Evolutionary conservation across 2,113 vertebrate genomes (phyloP), one percentile per base, ranked within the genome.

Genomic region (Equus przewalskii): DNA sequence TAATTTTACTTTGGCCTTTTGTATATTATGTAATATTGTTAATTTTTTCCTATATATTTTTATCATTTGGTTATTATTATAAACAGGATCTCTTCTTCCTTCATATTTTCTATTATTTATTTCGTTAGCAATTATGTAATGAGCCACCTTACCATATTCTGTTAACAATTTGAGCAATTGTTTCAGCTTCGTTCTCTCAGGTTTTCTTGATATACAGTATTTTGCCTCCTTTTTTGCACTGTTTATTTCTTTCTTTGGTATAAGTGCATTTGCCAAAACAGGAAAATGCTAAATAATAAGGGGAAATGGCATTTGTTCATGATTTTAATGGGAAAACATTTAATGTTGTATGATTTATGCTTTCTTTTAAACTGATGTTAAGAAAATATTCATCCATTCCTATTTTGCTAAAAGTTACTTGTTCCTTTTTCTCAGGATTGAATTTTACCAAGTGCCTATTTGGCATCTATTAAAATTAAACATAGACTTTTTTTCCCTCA

Each of bases 321-420:
- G n/a, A 93, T 79, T 91, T 93, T 78, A 86, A 60, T 67, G 33
- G 58, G 62, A 91, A 87, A 87, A 73, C 21, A 93, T 49, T 89
- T 85, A 67, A 58, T 21, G 7, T 65, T 93, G 44, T 26, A 73
- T 19, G 19, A 65, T 70, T 84, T 16, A 81, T 64, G 10, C n/a
- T 41, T 54, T 89, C 78, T 56, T 83, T 62, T 28, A 26, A 88
- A 60, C 44, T 75, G 65, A 82, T 64, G 13, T 90, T 95, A 88
- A 56, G 44, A 94, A 80, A 96, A 89, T 65, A 87, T n/a, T 64
- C 33, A 72, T 28, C 30, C 16, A 65, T 76, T 96, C 21, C 21
- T 95, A 75, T 86, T 90, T 93, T 93, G 67, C 44, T 86, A 76
- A 85, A 96, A 84, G 58, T 46, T 85, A 83, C 16, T 72, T 67